Conservation (phyloP, 2,113 vertebrate species). For the Ptilorrhoa leucosticta region DNA sequence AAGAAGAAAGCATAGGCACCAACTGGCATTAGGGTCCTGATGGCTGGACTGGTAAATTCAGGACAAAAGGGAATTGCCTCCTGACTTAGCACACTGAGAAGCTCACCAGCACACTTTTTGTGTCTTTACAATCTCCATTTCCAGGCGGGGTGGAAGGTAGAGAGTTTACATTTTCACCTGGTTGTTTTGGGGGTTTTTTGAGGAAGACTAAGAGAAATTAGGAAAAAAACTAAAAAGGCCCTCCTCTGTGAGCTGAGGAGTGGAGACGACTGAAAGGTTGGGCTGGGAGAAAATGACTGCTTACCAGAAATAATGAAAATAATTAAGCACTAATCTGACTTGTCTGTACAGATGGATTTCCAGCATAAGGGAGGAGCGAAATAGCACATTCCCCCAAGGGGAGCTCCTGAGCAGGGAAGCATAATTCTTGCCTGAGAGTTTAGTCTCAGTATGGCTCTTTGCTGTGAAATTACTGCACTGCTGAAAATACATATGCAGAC, state of each 20-base stretch:
- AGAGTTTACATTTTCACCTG: neutral
- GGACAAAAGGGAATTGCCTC: neutral
- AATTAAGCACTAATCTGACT: neutral
- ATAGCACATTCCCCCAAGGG: neutral
- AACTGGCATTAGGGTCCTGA: neutral
- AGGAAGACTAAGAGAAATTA: neutral
- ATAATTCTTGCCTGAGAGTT: neutral
- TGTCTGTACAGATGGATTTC: neutral
- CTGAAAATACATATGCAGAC: neutral
- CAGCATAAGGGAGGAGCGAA: neutral
- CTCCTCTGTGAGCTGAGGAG: neutral
- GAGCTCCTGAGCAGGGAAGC: neutral
- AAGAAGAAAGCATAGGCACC: neutral
- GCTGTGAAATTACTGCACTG: neutral
- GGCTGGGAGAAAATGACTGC: neutral
- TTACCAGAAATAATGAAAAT: neutral
- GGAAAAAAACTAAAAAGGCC: neutral
- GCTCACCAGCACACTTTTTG: neutral
- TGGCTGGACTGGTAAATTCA: neutral
- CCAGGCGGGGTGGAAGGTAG: neutral
- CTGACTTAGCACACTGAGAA: neutral
- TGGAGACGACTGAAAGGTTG: neutral
- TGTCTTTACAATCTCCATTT: neutral
- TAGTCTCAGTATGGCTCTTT: neutral
- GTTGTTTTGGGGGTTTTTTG: rapidly evolving